Conservation (phyloP, 1,140 invertebrate genomes). For the Drosophila sturtevanti region DNA sequence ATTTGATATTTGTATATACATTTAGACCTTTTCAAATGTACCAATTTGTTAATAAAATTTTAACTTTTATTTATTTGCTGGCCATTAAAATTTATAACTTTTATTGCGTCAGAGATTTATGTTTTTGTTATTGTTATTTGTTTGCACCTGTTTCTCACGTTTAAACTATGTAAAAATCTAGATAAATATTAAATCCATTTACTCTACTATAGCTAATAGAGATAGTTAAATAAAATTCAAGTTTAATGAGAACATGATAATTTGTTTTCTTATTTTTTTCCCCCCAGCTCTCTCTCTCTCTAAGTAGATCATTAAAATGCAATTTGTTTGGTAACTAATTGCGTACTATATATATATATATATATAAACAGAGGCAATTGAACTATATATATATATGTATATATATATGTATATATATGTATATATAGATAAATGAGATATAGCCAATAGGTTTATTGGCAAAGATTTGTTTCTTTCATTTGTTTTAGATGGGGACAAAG, state of each 20-base stretch:
- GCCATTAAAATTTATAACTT: neutral
- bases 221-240: neutral
- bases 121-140: neutral
- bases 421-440: slow-evolving; percentile 16
- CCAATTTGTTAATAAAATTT: neutral
- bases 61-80: neutral
- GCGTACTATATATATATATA: neutral
- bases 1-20: neutral
- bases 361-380: slow-evolving; percentile 30
- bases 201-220: neutral
- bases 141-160: neutral
- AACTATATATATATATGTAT: slow-evolving; percentile 28
- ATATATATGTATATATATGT: slow-evolving; percentile 17
- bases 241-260: neutral
- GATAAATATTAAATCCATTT: neutral
- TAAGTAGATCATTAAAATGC: slow-evolving; percentile 23
- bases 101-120: slow-evolving; percentile 1
- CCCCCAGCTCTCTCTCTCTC: neutral
- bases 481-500: slow-evolving; percentile 46
- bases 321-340: slow-evolving; percentile 32
- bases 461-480: slow-evolving; percentile 20
- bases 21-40: neutral
- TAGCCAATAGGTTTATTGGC: slow-evolving; percentile 55
- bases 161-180: neutral
- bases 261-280: slow-evolving; percentile 1